Percentiles rank a stretch among this genome's conserved stretches.
Conservation (phyloP, 37 sponge, comb jelly and placozoan species). For the Chondrosia reniformis region DNA sequence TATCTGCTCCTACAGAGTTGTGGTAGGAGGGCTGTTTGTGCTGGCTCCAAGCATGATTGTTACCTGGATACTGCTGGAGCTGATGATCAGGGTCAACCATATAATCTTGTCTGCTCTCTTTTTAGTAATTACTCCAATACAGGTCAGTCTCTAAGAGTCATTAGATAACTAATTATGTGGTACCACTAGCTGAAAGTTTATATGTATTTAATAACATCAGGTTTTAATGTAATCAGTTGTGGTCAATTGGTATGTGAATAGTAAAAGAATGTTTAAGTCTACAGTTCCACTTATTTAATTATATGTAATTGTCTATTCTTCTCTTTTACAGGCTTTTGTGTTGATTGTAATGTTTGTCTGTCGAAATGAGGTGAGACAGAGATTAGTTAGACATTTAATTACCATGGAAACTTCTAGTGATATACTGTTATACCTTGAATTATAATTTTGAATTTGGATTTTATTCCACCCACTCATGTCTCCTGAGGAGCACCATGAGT, state of each 20-base stretch:
- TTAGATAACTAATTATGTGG: no score
- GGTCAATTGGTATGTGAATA: no score
- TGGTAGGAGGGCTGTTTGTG: slow-evolving; percentile 7
- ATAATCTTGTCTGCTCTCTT: background rate
- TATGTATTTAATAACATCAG: no score
- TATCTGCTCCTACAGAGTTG: background rate
- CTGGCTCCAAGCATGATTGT: background rate
- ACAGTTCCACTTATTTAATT: no score
- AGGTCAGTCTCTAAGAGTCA: background rate
- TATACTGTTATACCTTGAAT: no score
- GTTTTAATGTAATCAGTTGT: no score
- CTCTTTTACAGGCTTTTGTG: slow-evolving; percentile 7
- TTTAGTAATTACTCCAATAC: background rate
- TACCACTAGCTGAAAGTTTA: no score
- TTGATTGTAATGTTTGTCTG: background rate
- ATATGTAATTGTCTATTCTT: background rate
- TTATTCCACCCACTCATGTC: no score
- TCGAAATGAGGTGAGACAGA: background rate
- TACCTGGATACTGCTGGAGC: background rate
- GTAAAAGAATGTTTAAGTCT: no score
- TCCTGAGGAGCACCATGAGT: no score
- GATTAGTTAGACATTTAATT: no score
- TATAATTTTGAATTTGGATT: no score
- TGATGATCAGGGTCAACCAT: background rate
- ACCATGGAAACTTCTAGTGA: background rate